Evolutionary conservation across 2,113 vertebrate species (phyloP).

Genomic region (Psilopogon haemacephalus): DNA sequence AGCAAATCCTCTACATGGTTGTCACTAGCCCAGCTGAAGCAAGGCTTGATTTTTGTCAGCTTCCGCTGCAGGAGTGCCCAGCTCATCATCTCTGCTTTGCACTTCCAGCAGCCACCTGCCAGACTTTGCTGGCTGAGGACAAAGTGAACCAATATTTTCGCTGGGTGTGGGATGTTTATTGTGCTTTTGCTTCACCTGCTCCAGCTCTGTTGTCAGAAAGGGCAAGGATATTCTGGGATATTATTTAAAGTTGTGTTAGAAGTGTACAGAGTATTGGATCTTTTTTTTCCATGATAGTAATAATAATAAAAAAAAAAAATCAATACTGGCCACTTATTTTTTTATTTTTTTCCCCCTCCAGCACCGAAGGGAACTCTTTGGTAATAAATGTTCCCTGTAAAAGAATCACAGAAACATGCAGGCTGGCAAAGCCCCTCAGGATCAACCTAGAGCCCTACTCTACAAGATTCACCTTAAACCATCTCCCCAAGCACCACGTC

Average conservation of each 20-base stretch:
- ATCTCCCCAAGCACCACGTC: no score
- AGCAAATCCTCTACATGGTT: not conserved
- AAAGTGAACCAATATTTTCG: not conserved
- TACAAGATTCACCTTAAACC: no score
- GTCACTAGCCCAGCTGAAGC: not conserved
- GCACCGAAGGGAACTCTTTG: not conserved
- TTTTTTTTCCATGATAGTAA: not conserved
- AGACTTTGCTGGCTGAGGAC: not conserved
- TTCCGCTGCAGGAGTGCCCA: not conserved
- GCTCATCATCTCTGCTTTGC: not conserved
- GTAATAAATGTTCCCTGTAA: not conserved
- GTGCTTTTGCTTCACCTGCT: not conserved
- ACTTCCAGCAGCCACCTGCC: not conserved
- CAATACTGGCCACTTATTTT: not conserved
- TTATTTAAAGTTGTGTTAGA: not conserved
- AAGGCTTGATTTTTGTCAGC: not conserved
- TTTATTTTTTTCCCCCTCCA: not conserved
- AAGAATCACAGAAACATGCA: no score
- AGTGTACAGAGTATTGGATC: rapidly evolving
- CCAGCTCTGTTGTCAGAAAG: not conserved
- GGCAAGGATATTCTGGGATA: not conserved
- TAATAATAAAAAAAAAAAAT: not conserved
- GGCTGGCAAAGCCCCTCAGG: no score
- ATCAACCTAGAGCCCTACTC: no score
- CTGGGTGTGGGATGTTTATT: not conserved